Evolutionary conservation across 2,888 invertebrate genomes (phyloP).

Genomic region (Eulithis testata): DNA sequence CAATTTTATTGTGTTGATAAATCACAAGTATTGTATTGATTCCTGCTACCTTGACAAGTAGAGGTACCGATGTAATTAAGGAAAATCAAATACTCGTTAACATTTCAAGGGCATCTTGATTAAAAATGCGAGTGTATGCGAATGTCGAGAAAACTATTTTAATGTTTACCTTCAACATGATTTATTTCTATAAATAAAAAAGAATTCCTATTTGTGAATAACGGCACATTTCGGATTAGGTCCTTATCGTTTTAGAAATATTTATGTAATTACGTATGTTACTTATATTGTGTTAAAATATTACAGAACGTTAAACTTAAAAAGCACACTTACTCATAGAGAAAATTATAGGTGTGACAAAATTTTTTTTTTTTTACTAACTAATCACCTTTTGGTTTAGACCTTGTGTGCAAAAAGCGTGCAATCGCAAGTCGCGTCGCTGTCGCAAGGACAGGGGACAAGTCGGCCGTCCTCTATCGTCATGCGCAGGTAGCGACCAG

Average conservation of each 20-base stretch:
- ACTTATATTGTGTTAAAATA: background rate
- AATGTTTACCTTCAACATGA: constrained; percentile 6
- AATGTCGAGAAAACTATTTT: constrained; percentile 17
- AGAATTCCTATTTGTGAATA: constrained; percentile 3
- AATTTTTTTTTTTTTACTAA: background rate
- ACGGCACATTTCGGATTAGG: background rate
- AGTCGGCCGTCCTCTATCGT: constrained; percentile 77
- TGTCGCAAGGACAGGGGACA: constrained; percentile 75
- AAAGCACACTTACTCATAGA: background rate
- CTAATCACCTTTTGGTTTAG: constrained; percentile 25
- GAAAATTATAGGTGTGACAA: no score
- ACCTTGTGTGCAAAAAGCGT: constrained; percentile 57
- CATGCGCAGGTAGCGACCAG: constrained; percentile 81
- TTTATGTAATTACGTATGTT: background rate
- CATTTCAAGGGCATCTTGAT: constrained; percentile 25
- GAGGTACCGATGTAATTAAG: background rate
- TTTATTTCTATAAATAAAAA: constrained; percentile 3
- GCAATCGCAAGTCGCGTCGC: constrained; percentile 44
- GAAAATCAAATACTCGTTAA: constrained; percentile 10
- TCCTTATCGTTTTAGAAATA: background rate
- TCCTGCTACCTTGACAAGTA: background rate
- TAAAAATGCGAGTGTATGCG: background rate
- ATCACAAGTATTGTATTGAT: background rate
- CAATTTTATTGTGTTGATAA: background rate
- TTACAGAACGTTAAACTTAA: background rate